Conservation (phyloP, 1,140 invertebrate genomes). For the Whitmania pigra region DNA sequence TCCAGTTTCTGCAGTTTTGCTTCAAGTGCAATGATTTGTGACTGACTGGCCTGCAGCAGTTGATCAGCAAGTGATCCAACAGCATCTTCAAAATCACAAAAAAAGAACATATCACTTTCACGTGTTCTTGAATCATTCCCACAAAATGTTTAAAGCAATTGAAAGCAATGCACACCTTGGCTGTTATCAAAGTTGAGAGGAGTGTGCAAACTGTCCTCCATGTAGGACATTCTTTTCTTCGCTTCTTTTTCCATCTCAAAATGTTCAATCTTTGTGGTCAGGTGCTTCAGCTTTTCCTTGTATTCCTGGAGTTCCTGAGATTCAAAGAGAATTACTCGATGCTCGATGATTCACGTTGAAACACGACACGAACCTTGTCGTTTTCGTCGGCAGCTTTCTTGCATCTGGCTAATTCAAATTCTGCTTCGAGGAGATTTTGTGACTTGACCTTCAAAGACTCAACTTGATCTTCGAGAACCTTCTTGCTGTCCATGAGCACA, state of each 20-base stretch:
- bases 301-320: neutral
- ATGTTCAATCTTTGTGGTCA: neutral
- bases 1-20: conserved; percentile 9
- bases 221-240: conserved; percentile 1
- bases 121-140: neutral
- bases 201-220: neutral
- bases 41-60: conserved; percentile 9
- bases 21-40: conserved; percentile 8
- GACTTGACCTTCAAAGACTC: neutral
- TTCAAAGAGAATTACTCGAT: neutral
- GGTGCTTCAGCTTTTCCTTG: neutral
- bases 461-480: neutral
- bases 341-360: too few species aligned
- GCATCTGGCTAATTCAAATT: neutral
- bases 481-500: neutral
- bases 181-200: neutral
- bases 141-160: neutral
- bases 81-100: neutral
- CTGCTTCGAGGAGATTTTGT: neutral
- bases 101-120: neutral
- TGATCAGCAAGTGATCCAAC: conserved; percentile 9
- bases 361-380: neutral
- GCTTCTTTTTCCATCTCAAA: conserved; percentile 6
- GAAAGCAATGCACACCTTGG: neutral
- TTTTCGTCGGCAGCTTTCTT: neutral